phyloP scores from a whole-genome alignment of 1,140 invertebrate species.

The Drosophila elegans region DNA sequence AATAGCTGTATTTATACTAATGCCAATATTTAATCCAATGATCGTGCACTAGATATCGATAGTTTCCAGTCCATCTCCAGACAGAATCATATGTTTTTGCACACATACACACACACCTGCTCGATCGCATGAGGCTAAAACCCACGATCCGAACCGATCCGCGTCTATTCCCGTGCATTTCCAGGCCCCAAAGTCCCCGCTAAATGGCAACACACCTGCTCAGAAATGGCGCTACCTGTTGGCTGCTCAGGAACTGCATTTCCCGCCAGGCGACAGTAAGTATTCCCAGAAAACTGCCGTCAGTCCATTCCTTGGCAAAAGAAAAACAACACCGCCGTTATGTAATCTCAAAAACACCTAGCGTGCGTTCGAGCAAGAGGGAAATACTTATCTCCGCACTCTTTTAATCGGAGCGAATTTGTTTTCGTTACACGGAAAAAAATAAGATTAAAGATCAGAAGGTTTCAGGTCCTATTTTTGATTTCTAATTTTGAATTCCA shows the following conservation, averaged over 20 bases:
- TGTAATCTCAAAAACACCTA: constrained; percentile 48
- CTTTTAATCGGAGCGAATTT: constrained; percentile 11
- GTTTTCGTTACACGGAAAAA: constrained; percentile 16
- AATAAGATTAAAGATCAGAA: constrained; percentile 8
- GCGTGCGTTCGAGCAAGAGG: constrained; percentile 34
- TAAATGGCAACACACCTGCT: constrained; percentile 74
- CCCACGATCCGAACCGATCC: constrained; percentile 14
- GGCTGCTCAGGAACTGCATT: constrained; percentile 55
- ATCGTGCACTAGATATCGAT: constrained; percentile 20
- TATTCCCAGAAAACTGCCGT: background rate
- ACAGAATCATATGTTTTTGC: constrained; percentile 32
- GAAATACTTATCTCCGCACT: constrained; percentile 17
- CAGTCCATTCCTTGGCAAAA: background rate
- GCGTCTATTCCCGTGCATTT: constrained; percentile 22
- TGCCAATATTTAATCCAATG: background rate
- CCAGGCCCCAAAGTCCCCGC: constrained; percentile 8
- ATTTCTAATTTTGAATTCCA: too few species aligned
- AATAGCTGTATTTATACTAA: background rate
- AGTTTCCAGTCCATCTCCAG: background rate
- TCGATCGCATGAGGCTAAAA: constrained; percentile 21
- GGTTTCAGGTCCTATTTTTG: too few species aligned
- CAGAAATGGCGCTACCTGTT: constrained; percentile 55
- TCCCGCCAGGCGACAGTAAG: constrained; percentile 40
- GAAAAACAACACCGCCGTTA: constrained; percentile 40
- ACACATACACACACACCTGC: constrained; percentile 27